Conservation (phyloP, 2,113 vertebrate genomes). For the Sinocyclocheilus maitianheensis region DNA sequence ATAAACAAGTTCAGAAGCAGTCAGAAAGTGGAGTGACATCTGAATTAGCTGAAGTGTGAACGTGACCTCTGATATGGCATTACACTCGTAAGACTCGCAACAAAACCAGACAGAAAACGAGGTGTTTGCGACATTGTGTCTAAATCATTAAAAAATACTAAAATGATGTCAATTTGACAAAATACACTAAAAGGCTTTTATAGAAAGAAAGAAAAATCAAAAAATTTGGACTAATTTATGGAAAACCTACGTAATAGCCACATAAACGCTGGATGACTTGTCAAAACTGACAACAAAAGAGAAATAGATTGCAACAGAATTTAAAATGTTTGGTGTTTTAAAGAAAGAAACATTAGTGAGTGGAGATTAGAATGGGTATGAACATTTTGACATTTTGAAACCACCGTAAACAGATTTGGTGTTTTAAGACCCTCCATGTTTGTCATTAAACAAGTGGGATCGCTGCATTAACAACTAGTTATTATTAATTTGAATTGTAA, state of each 20-base stretch:
- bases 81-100: neutral
- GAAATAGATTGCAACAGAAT: neutral
- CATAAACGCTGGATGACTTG: neutral
- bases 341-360: neutral
- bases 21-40: neutral
- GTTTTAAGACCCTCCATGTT: neutral
- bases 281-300: neutral
- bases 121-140: neutral
- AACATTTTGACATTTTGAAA: neutral
- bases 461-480: neutral
- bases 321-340: neutral
- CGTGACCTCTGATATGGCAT: neutral
- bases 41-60: constrained; percentile 2
- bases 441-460: neutral
- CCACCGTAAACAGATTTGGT: neutral
- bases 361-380: no score
- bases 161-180: neutral
- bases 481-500: neutral
- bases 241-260: neutral
- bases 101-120: neutral
- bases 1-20: neutral
- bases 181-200: neutral
- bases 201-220: neutral
- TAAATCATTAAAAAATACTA: neutral
- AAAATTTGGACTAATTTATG: constrained; percentile 22